Conservation (phyloP, 2,888 invertebrate genomes). For the Dyspetes luteomarginatus region DNA sequence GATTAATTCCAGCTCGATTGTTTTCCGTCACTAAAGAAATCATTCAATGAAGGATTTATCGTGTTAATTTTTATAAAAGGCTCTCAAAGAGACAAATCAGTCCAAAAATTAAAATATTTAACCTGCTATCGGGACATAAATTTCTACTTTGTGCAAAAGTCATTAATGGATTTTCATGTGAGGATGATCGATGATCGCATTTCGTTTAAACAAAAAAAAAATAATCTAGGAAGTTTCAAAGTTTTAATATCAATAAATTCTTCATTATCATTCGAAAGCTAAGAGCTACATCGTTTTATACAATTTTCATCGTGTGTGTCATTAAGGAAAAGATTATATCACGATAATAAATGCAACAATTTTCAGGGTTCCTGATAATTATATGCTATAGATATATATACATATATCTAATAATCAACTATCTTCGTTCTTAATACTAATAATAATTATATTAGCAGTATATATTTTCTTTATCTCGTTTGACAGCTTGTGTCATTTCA, state of each 20-base stretch:
- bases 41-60: background rate
- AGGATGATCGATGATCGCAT: background rate
- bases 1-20: background rate
- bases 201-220: background rate
- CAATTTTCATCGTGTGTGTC: too few relatives aligned
- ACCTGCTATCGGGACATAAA: background rate
- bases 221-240: too few relatives aligned
- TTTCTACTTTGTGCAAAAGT: background rate
- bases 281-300: background rate
- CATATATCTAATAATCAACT: too few relatives aligned
- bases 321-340: background rate
- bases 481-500: slow-evolving; percentile 10
- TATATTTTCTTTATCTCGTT: background rate
- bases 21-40: background rate
- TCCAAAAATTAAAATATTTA: background rate
- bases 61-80: background rate
- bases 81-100: too few relatives aligned
- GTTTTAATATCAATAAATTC: too few relatives aligned
- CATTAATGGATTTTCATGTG: background rate
- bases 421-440: background rate
- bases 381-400: background rate
- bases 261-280: background rate
- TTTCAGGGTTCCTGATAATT: background rate
- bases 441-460: slow-evolving; percentile 1
- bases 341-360: background rate